Evolutionary conservation across 2,888 invertebrate genomes (phyloP), one percentile per base, ranked within the genome.

Genomic region (Itoplectis maculator): DNA sequence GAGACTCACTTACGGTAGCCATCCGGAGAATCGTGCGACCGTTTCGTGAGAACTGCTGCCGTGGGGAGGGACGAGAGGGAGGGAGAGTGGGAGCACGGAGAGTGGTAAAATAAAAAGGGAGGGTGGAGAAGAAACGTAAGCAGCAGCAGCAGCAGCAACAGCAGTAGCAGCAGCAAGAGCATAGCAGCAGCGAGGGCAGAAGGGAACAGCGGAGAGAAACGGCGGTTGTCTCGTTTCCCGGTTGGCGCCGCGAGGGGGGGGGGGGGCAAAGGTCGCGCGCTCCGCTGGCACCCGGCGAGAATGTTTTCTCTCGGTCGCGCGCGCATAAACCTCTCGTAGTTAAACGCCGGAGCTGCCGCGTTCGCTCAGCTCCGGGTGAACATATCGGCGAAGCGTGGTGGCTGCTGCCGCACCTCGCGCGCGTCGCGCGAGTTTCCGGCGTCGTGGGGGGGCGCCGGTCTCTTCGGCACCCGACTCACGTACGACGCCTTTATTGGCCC

Each of bases 401-500:
- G 85, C 86, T 61, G 29, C 29, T 29, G n/a, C n/a, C 29, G 29
- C 29, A 29, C 3, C 29, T 29, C 80, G 78, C 68, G 61, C 61
- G 37, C 66, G 61, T 68, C 47, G 20, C 42, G 45, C 45, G 37
- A 9, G 45, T 59, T 79, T 45, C 61, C 77, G 81, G n/a, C n/a
- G n/a, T n/a, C n/a, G 29, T 29, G 29, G 29, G 29, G 29, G 29
- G 3, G 29, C 29, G 29, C 29, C 85, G 45, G 79, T 82, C 61
- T 72, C 49, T n/a, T 82, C 63, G 49, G 72, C 54, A 82, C 68
- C 47, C 82, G 54, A 40, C 79, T 88, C 88, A 89, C 88, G 88
- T 83, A 85, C 86, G 75, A 51, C 80, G 81, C 86, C 84, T 89
- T 89, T 87, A 87, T 88, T 88, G 84, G 86, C 70, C 81, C 54